Evolutionary conservation across 2,797 vertebrate species (phyloP), one percentile per base, ranked within the genome.

Genomic region (Liasis olivaceus): DNA sequence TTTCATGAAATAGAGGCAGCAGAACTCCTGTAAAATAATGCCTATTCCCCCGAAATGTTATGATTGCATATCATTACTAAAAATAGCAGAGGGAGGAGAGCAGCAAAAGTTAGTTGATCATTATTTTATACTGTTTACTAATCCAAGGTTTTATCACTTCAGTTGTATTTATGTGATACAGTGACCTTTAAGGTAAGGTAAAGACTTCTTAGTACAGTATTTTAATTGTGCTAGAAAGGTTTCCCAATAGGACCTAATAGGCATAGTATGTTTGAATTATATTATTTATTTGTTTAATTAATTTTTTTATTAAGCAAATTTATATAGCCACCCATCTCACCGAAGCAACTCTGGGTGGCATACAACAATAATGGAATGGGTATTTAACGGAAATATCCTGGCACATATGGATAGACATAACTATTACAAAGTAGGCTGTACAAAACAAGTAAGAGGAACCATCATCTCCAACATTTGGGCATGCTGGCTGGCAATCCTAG

Each of bases 21-120:
- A 95, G 7, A 0, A 6, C 26, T 63, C 94, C 42, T 20, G 90
- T 93, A 93, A 92, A 92, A 47, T 42, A 47, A 63, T 87, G 63
- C 90, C 24, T 77, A 11, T 60, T 77, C 31, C 90, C 93, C 87
- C 60, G 63, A 92, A 69, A 26, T 22, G 47, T 26, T 58, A 22
- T 88, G 58, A 90, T 90, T 47, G 0, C 66, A 47, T 90, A 93
- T 87, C 58, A 94, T 60, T 24, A 93, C 93, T 5, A 95, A 91
- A 81, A 91, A 93, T 64, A 58, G 59, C 86, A 95, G 56, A 63
- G 81, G 89, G 60, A 85, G 95, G 14, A 63, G 60, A 91, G 88
- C 66, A 93, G 51, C 9, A 91, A 1, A 62, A 9, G 31, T 72
- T 47, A 9, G 13, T 26, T 87, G 26, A 13, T 91, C 1, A 91